These are phyloP conservation scores for Cephus cinctus DNA, from an alignment of 1,140 invertebrate genomes.

Conservation along the genomic window DNA sequence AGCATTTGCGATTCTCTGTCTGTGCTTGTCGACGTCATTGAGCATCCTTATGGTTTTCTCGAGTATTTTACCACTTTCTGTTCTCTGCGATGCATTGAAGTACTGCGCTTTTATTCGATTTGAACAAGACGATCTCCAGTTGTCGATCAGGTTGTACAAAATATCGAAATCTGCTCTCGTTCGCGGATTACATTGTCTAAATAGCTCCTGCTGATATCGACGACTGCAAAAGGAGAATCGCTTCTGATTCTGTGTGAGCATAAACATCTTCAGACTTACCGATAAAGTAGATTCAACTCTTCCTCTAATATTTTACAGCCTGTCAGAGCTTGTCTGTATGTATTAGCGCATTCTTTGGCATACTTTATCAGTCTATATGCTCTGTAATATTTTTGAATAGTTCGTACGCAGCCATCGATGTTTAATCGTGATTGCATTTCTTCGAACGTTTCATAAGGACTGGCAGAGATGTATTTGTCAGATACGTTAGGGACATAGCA, in stretches of 20 bases:
- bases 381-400: slow-evolving; percentile 62
- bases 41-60: slow-evolving; percentile 67
- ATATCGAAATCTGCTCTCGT: slow-evolving; percentile 65
- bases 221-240: slow-evolving; percentile 49
- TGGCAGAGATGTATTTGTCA: slow-evolving; percentile 59
- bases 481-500: slow-evolving; percentile 59
- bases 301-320: slow-evolving; percentile 50
- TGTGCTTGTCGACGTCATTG: slow-evolving; percentile 61
- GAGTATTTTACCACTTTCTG: slow-evolving; percentile 62
- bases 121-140: slow-evolving; percentile 63
- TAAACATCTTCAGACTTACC: too few species aligned
- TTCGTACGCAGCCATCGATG: slow-evolving; percentile 55
- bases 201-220: slow-evolving; percentile 56
- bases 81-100: slow-evolving; percentile 60
- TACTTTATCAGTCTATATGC: slow-evolving; percentile 45
- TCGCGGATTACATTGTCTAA: slow-evolving; percentile 61
- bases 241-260: slow-evolving; percentile 32
- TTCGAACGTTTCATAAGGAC: slow-evolving; percentile 59
- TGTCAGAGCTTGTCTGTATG: slow-evolving; percentile 33
- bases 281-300: too few species aligned
- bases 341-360: slow-evolving; percentile 33
- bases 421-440: slow-evolving; percentile 55
- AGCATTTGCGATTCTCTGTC: slow-evolving; percentile 58
- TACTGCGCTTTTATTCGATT: slow-evolving; percentile 58
- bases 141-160: slow-evolving; percentile 63